Evolutionary conservation across 2,888 invertebrate genomes (phyloP).

Genomic region (Drosophila vallismaia): DNA sequence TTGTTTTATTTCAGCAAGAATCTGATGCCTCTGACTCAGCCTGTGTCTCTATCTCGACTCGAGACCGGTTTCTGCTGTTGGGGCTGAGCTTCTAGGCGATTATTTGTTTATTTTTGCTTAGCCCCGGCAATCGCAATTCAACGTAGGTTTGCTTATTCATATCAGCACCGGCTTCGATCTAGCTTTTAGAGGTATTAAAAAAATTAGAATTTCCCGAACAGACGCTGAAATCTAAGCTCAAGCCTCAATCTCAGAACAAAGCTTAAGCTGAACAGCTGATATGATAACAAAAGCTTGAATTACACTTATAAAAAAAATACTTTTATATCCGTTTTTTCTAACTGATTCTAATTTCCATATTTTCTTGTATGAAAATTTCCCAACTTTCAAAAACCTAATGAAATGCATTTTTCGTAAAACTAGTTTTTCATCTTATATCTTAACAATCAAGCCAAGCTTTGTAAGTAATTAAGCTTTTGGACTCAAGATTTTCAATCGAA

Average conservation of each 20-base stretch:
- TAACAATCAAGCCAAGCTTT: slow-evolving; percentile 8
- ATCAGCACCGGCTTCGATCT: slow-evolving; percentile 12
- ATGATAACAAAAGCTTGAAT: slow-evolving; percentile 12
- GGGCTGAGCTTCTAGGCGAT: slow-evolving; percentile 5
- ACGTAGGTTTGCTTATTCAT: slow-evolving; percentile 14
- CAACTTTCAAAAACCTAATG: background rate
- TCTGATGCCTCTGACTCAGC: slow-evolving; percentile 35
- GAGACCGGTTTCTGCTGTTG: slow-evolving; percentile 21
- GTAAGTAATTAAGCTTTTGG: slow-evolving; percentile 18
- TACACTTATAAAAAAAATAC: slow-evolving; percentile 14
- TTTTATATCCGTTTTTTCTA: background rate
- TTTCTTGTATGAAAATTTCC: background rate
- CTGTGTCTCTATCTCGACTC: slow-evolving; percentile 29
- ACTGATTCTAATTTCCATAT: background rate
- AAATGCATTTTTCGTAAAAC: background rate
- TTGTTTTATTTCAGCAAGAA: background rate
- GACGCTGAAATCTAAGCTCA: background rate
- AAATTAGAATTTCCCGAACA: slow-evolving; percentile 5
- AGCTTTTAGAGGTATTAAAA: slow-evolving; percentile 7
- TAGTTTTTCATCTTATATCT: too few species aligned
- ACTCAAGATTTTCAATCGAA: slow-evolving; percentile 22
- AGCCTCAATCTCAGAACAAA: slow-evolving; percentile 1
- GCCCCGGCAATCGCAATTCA: slow-evolving; percentile 16
- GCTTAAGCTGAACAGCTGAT: slow-evolving; percentile 23
- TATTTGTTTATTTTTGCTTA: slow-evolving; percentile 35